Conservation (phyloP, 2,888 invertebrate genomes). For the Nebria salina region DNA sequence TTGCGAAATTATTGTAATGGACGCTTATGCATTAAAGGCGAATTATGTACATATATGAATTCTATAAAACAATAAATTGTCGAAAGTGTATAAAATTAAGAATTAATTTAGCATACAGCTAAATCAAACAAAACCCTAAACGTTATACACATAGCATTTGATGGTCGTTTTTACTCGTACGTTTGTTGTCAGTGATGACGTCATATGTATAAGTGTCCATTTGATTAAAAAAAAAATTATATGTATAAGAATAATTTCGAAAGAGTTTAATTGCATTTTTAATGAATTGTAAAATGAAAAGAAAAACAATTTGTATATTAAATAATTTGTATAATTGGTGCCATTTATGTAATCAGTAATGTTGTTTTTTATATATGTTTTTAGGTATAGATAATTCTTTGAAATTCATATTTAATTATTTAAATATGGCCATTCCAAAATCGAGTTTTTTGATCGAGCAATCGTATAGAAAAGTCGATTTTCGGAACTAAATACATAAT, state of each 20-base stretch:
- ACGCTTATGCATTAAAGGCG: too few species aligned
- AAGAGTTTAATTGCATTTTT: not conserved
- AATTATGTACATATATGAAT: too few species aligned
- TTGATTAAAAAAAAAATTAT: not conserved
- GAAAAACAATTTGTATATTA: not conserved
- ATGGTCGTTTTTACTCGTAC: too few species aligned
- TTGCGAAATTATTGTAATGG: not conserved
- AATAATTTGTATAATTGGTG: not conserved
- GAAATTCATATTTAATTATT: not conserved
- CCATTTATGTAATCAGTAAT: slow-evolving; percentile 1
- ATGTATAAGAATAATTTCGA: not conserved
- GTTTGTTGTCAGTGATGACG: too few species aligned
- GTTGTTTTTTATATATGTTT: slow-evolving; percentile 1
- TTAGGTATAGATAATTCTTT: slow-evolving; percentile 1
- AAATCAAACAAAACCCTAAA: too few species aligned
- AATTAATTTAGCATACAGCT: too few species aligned
- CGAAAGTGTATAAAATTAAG: too few species aligned
- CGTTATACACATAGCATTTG: too few species aligned
- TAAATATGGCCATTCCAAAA: slow-evolving; percentile 1
- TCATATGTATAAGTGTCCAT: too few species aligned
- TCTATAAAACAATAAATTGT: too few species aligned
- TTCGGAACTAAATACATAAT: slow-evolving; percentile 11
- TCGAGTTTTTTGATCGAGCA: not conserved
- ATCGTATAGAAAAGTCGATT: not conserved
- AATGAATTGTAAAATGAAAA: not conserved